Conservation (phyloP, 2,113 vertebrate species). For the Steatornis caripensis region DNA sequence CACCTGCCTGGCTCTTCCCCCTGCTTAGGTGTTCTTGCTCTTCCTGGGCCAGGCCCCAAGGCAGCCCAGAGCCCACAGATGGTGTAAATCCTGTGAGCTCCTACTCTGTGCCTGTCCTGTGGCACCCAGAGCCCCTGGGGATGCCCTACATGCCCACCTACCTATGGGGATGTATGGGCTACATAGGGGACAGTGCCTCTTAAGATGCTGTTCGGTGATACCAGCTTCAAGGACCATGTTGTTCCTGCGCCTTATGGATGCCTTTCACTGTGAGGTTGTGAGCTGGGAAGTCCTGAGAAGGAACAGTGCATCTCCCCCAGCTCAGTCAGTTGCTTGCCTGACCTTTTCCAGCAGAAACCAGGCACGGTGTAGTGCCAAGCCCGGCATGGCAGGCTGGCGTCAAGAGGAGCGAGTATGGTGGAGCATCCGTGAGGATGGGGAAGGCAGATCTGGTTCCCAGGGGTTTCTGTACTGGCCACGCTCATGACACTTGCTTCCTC, state of each 20-base stretch:
- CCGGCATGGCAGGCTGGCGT: background rate
- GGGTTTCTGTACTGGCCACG: background rate
- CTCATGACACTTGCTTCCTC: background rate
- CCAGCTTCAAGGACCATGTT: background rate
- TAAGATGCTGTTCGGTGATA: background rate
- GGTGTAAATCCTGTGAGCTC: background rate
- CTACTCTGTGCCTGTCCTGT: background rate
- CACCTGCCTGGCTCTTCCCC: background rate
- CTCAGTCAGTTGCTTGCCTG: background rate
- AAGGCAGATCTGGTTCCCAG: background rate
- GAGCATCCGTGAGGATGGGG: background rate
- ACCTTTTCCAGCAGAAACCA: background rate
- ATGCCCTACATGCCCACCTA: background rate
- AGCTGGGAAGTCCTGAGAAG: background rate
- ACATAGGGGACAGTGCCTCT: rapidly evolving
- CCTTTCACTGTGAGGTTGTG: background rate
- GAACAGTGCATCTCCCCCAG: background rate
- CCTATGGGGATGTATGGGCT: background rate
- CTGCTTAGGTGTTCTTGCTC: background rate
- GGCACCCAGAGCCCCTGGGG: background rate
- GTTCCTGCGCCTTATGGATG: background rate
- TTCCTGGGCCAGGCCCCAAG: background rate
- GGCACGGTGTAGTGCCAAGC: background rate
- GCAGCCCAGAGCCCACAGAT: background rate
- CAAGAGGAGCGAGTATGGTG: background rate